Conservation (phyloP, 92 coral and sea anemone genomes). For the Blastomussa wellsi region DNA sequence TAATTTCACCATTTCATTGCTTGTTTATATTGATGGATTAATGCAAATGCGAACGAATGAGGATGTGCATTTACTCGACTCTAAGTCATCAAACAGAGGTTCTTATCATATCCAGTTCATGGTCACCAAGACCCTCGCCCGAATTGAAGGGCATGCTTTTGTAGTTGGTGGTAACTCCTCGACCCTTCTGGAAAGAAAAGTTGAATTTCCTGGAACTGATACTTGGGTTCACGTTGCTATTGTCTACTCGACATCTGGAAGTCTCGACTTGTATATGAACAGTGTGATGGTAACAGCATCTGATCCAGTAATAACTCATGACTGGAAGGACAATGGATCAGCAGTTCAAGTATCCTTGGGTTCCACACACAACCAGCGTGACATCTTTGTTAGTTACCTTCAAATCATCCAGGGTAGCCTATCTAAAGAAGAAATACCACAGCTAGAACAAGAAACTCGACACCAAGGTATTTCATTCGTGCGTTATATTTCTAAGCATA, state of each 20-base stretch:
- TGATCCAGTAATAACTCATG: neutral
- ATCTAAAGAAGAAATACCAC: neutral
- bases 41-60: neutral
- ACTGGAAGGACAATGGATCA: conserved; percentile 1
- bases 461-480: neutral
- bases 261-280: conserved; percentile 23
- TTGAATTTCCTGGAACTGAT: conserved; percentile 3
- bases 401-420: conserved; percentile 16
- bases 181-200: neutral
- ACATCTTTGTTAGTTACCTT: conserved; percentile 15
- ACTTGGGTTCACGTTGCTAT: conserved; percentile 28
- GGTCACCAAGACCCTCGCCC: neutral
- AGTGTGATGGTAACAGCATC: neutral
- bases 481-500: neutral
- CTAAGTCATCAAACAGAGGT: conserved; percentile 5
- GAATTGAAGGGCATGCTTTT: conserved; percentile 19
- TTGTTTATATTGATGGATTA: conserved; percentile 10
- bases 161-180: conserved; percentile 12
- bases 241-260: neutral
- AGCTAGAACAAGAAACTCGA: conserved; percentile 20
- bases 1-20: conserved; percentile 15
- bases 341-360: conserved; percentile 1
- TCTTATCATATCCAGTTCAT: neutral
- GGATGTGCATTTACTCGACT: neutral
- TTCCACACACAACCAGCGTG: neutral